Evolutionary conservation across 1,140 invertebrate genomes (phyloP).

Genomic region (Solenopsis fugax): DNA sequence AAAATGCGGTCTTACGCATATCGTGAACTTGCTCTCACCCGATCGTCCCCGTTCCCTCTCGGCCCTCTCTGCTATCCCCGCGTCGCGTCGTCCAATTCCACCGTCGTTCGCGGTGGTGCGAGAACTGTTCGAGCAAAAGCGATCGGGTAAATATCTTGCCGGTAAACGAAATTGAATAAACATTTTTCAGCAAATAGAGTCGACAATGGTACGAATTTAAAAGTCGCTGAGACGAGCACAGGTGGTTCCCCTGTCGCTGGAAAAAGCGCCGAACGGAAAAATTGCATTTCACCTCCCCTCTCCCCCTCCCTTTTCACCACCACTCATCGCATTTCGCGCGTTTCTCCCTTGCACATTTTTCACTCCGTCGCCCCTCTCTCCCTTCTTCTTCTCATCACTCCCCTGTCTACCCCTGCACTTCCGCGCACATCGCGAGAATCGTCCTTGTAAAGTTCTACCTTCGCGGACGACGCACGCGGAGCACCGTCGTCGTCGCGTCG

Average conservation of each 20-base stretch:
- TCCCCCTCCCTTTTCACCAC: not conserved
- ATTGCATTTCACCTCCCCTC: conserved; percentile 81
- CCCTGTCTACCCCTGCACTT: not conserved
- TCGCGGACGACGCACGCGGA: conserved; percentile 35
- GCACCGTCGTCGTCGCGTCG: not conserved
- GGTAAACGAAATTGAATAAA: conserved; percentile 86
- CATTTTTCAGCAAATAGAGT: conserved; percentile 84
- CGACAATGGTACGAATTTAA: conserved; percentile 85
- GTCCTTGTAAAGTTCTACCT: conserved; percentile 32
- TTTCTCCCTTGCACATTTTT: conserved; percentile 41
- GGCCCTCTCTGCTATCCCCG: conserved; percentile 2
- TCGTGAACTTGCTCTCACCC: not conserved
- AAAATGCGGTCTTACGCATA: conserved; percentile 31
- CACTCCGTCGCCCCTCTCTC: not conserved
- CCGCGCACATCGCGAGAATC: conserved; percentile 1
- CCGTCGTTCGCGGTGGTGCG: conserved; percentile 68
- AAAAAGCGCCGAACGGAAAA: conserved; percentile 81
- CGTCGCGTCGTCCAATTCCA: conserved; percentile 71
- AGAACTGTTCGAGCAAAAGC: conserved; percentile 75
- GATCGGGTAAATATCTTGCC: conserved; percentile 83
- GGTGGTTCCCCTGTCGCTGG: conserved; percentile 77
- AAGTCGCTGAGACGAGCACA: conserved; percentile 83
- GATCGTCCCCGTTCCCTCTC: not conserved
- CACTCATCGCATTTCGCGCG: conserved; percentile 13
- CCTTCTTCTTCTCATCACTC: conserved; percentile 4